Evolutionary conservation across 2,113 vertebrate genomes (phyloP).

Genomic region (Notiomystis cincta): DNA sequence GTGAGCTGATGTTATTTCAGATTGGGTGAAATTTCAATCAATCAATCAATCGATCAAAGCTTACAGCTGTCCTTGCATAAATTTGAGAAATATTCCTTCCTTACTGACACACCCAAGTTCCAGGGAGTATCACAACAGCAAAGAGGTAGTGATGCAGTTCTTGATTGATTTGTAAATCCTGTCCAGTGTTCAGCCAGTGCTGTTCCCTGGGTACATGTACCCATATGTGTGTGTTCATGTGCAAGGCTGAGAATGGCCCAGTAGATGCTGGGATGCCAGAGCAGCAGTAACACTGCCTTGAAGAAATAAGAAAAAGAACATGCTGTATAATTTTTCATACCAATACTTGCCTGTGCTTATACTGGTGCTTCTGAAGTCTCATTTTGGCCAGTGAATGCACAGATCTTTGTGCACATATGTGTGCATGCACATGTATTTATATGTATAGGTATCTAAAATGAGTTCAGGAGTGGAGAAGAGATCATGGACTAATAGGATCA

Average conservation of each 20-base stretch:
- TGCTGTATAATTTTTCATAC: not conserved
- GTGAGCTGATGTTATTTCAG: not conserved
- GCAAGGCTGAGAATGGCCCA: not conserved
- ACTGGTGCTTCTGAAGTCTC: not conserved
- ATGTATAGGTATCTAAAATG: not conserved
- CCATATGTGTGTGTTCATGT: rapidly evolving
- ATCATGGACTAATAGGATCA: not conserved
- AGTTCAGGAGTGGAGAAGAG: not conserved
- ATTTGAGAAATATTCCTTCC: not conserved
- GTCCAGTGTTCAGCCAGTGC: not conserved
- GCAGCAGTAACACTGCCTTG: not conserved
- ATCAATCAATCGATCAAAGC: not conserved
- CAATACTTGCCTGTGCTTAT: not conserved
- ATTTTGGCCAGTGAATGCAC: not conserved
- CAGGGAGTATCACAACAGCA: not conserved
- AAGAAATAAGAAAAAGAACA: not conserved
- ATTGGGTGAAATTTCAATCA: not conserved
- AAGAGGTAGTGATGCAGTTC: not conserved
- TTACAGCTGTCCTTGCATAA: not conserved
- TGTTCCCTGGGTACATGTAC: not conserved
- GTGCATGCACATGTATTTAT: not conserved
- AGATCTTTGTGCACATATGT: not conserved
- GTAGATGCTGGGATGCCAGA: not conserved
- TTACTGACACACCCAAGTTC: not conserved
- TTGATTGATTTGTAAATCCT: not conserved